Conservation (phyloP, 1,140 invertebrate species). For the Brachionus calyciflorus region DNA sequence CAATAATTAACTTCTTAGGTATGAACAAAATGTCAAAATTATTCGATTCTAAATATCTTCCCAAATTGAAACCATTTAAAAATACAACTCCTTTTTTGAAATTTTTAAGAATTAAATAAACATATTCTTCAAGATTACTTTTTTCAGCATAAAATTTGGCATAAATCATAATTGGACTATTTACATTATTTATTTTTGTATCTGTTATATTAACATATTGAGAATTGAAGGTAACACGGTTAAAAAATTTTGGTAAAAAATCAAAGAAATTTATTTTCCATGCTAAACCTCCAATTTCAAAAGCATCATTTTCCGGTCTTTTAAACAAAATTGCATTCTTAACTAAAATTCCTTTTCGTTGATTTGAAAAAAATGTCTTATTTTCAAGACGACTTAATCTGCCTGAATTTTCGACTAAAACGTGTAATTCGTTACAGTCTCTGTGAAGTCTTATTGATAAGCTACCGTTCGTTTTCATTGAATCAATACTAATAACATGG, state of each 20-base stretch:
- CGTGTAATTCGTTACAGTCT: slow-evolving; percentile 2
- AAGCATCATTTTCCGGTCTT: background rate
- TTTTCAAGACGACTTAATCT: background rate
- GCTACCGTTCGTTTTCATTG: background rate
- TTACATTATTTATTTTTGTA: background rate
- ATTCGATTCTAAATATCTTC: slow-evolving; percentile 65
- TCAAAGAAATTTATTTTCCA: slow-evolving; percentile 32
- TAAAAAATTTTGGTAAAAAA: slow-evolving; percentile 35
- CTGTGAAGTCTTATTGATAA: background rate
- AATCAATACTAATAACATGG: background rate
- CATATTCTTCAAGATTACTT: background rate
- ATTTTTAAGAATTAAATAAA: slow-evolving; percentile 49
- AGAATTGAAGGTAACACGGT: background rate
- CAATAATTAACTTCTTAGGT: slow-evolving; percentile 64
- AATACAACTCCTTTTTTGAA: slow-evolving; percentile 66
- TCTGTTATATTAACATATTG: background rate
- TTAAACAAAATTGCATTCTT: slow-evolving; percentile 24
- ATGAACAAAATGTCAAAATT: slow-evolving; percentile 66
- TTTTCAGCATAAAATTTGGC: background rate
- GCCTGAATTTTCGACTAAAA: slow-evolving; percentile 38
- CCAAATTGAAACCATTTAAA: slow-evolving; percentile 68
- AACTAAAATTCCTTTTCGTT: slow-evolving; percentile 32
- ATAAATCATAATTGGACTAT: background rate
- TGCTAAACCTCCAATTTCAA: background rate
- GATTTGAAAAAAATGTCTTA: background rate